Percentiles rank a stretch among this genome's conserved stretches.
Evolutionary conservation across 2,113 vertebrate species (phyloP).

Genomic region (Paracyprichromis sp.): DNA sequence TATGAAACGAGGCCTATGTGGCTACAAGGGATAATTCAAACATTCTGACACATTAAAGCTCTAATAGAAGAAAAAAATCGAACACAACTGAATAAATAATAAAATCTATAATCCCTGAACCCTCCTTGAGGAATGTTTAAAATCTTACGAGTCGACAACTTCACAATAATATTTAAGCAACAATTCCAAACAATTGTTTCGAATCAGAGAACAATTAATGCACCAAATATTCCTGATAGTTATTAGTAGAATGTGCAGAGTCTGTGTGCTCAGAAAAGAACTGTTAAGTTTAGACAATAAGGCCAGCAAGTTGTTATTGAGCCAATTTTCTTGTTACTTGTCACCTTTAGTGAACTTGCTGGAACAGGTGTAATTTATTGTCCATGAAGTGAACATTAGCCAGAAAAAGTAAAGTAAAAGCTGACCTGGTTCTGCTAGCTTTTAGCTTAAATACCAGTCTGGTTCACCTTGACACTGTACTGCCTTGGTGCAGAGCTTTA

Average conservation of each 20-base stretch:
- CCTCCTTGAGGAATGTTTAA: background rate
- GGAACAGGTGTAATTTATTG: background rate
- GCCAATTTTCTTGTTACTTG: background rate
- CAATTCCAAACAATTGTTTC: background rate
- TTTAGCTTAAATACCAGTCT: background rate
- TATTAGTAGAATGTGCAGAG: background rate
- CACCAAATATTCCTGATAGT: background rate
- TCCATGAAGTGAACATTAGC: background rate
- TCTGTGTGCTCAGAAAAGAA: background rate
- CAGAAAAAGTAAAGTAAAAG: background rate
- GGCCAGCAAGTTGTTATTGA: background rate
- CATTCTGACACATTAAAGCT: background rate
- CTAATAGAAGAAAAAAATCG: background rate
- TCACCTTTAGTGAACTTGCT: background rate
- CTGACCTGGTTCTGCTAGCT: background rate
- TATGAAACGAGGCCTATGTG: background rate
- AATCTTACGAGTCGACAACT: background rate
- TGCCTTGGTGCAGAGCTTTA: background rate
- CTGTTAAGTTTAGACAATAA: background rate
- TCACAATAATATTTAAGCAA: background rate
- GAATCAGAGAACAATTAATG: background rate
- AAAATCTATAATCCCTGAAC: background rate
- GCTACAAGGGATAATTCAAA: background rate
- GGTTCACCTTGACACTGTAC: background rate
- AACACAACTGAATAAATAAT: background rate